Conservation (phyloP, 2,888 invertebrate genomes). For the Anthophora plumipes region DNA sequence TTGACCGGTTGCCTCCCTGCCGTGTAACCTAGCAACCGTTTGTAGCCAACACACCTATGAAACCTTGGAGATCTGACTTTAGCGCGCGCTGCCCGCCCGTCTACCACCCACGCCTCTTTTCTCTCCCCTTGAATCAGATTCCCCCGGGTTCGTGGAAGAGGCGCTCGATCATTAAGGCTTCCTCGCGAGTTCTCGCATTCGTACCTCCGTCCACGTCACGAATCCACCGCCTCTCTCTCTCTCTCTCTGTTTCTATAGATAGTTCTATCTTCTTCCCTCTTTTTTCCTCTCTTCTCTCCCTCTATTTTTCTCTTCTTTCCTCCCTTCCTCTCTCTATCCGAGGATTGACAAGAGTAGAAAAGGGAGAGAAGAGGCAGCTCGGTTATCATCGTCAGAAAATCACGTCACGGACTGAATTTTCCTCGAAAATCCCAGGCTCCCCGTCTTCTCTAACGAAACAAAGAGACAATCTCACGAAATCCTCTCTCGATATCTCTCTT, state of each 20-base stretch:
- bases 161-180: slow-evolving; percentile 77
- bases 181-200: slow-evolving; percentile 69
- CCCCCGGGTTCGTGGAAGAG: slow-evolving; percentile 74
- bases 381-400: no score
- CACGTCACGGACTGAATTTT: no score
- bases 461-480: no score
- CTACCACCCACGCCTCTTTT: slow-evolving; percentile 51
- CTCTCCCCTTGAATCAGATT: slow-evolving; percentile 72
- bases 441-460: no score
- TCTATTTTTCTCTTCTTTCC: no score
- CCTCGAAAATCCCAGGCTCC: no score
- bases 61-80: slow-evolving; percentile 85
- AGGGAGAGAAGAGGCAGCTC: no score
- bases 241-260: no score
- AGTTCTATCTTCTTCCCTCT: no score
- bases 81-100: slow-evolving; percentile 68
- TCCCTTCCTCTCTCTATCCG: neutral
- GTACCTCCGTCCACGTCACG: slow-evolving; percentile 56
- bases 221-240: slow-evolving; percentile 11
- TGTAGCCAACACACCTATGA: slow-evolving; percentile 84
- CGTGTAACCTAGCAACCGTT: slow-evolving; percentile 82
- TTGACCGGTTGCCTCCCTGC: slow-evolving; percentile 84
- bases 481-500: no score
- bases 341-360: no score
- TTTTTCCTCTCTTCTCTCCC: no score